phyloP scores from a whole-genome alignment of 2,888 invertebrate species.

The Thereva nobilitata region DNA sequence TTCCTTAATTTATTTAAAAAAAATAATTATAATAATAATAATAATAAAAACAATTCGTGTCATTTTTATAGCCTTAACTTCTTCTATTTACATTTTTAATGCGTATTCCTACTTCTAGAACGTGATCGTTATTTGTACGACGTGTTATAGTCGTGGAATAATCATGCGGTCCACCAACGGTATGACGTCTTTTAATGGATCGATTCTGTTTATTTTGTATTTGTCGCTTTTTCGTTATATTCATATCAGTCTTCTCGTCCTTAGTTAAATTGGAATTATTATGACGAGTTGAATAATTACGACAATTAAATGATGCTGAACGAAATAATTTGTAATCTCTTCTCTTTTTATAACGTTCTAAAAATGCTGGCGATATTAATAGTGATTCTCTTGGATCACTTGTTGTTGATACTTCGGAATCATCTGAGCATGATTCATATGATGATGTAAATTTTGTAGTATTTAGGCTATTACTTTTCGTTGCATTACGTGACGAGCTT shows the following conservation, averaged over 20 bases:
- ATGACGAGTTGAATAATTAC: conserved; percentile 57
- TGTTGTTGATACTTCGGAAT: conserved; percentile 52
- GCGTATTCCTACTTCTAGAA: conserved; percentile 56
- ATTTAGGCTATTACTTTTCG: conserved; percentile 46
- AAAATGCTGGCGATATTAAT: conserved; percentile 53
- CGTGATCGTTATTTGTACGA: conserved; percentile 49
- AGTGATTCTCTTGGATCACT: conserved; percentile 57
- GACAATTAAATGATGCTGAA: conserved; percentile 57
- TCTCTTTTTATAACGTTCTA: conserved; percentile 57
- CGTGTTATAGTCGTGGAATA: conserved; percentile 53
- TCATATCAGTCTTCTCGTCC: conserved; percentile 78
- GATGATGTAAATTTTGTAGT: conserved; percentile 49
- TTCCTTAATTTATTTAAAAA: conserved; percentile 9
- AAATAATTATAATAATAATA: conserved; percentile 8
- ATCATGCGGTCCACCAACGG: conserved; percentile 92
- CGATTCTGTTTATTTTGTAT: conserved; percentile 59
- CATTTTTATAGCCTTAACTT: conserved; percentile 3
- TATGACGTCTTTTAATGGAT: conserved; percentile 86
- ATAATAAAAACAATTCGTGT: conserved; percentile 12
- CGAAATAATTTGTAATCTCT: conserved; percentile 56
- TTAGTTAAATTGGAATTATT: conserved; percentile 64
- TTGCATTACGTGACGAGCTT: conserved; percentile 41
- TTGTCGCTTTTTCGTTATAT: conserved; percentile 74
- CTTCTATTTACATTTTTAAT: conserved; percentile 49
- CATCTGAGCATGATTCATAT: conserved; percentile 52